A percentile compares a stretch with the other conserved stretches of the same genome.
These are phyloP conservation scores for Trypoxylon attenuatum DNA, from an alignment of 2,888 invertebrate genomes.

Conservation along the genomic window DNA sequence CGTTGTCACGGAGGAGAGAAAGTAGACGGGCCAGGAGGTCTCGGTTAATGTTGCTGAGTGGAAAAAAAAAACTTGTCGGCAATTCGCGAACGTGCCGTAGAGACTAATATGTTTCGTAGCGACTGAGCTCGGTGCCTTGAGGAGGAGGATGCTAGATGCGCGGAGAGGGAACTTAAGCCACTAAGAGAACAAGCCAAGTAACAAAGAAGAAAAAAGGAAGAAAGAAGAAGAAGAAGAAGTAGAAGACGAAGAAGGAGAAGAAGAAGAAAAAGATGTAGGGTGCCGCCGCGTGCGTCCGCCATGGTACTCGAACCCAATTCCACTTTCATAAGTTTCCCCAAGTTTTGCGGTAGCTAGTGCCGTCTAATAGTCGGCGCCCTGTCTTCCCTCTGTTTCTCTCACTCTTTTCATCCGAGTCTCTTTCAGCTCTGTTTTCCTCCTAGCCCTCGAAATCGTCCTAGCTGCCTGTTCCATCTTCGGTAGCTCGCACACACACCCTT, in stretches of 20 bases:
- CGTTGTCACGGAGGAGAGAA: neutral
- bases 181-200: no score
- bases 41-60: conserved; percentile 49
- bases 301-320: conserved; percentile 62
- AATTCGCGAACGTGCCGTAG: conserved; percentile 64
- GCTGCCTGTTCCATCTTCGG: neutral
- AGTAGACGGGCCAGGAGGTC: conserved; percentile 33
- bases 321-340: conserved; percentile 68
- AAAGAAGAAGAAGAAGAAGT: conserved; percentile 10
- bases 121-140: conserved; percentile 43
- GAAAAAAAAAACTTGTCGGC: conserved; percentile 58
- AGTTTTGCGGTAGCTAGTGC: conserved; percentile 65
- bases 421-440: conserved; percentile 29
- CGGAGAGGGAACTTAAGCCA: no score
- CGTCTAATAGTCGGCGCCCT: conserved; percentile 60
- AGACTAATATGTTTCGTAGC: conserved; percentile 68
- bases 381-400: neutral
- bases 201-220: neutral
- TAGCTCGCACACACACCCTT: neutral
- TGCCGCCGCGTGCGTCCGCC: conserved; percentile 31
- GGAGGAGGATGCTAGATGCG: neutral
- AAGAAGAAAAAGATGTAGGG: conserved; percentile 14
- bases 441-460: neutral
- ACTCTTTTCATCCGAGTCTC: conserved; percentile 22
- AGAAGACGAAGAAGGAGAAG: neutral